Base-by-base conservation (phyloP, 2,888 invertebrate species). In the Drosophila lutescens region DNA sequence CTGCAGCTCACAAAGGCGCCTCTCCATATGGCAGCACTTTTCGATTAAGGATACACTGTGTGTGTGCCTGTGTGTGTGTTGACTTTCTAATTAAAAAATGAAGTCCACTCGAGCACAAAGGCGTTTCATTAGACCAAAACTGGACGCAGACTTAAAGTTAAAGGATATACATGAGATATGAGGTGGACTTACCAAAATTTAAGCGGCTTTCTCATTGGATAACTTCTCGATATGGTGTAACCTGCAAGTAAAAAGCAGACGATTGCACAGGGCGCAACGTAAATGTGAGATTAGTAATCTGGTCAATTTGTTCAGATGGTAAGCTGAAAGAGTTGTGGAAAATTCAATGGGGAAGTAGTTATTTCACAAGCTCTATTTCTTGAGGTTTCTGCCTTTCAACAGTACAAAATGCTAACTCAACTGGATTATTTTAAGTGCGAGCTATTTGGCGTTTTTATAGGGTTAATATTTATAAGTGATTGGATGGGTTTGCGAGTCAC, bases 191-290 rank as follows among this genome's bases (percentile, higher is more conserved):
- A 91, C 91, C 91, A 90, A 90, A 90, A 88, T 90, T 88, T 90
- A 90, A 89, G 89, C 89, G 91, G 90, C 91, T 86, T 90, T 91
- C 86, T 91, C 90, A 90, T 91, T 90, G 91, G 91, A 91, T 91
- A 91, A 91, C 88, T 91, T 90, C 90, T 91, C 91, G 91, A 89
- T 91, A 89, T 91, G 91, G 91, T 91, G 91, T 91, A 91, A 91
- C 90, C 91, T 91, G 89, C 60, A 91, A 90, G 59, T 73, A 90
- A 36, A 86, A 66, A 86, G 80, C 82, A 88, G 61, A 61, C 63
- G 59, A 62, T 79, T 86, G 88, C 80, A 87, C 91, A 72, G 32
- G 79, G 80, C 80, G 89, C 82, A 86, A 90, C 80, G 59, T 54
- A 79, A 88, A 58, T 60, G 70, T 76, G 67, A 68, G 90, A 90